Evolutionary conservation across 2,888 invertebrate genomes (phyloP).

Genomic region (Mesochorus sp.): DNA sequence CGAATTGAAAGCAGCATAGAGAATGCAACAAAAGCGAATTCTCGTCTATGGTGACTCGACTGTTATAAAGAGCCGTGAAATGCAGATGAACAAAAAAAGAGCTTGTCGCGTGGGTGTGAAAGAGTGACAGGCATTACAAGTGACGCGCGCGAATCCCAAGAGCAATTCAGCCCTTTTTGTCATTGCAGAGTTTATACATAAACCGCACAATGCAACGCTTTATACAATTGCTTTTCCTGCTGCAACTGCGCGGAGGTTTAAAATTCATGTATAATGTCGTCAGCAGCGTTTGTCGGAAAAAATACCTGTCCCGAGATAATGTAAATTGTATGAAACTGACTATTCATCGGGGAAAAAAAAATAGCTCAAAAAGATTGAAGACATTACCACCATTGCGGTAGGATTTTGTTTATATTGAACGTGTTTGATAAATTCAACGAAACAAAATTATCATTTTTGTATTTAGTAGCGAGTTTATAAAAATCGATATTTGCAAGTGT

Average conservation of each 20-base stretch:
- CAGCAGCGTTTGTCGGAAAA: not conserved
- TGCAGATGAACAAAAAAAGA: constrained; percentile 2
- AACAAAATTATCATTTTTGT: no score
- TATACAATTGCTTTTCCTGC: not conserved
- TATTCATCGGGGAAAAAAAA: no score
- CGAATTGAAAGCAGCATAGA: constrained; percentile 19
- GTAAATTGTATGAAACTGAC: not conserved
- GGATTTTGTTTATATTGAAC: no score
- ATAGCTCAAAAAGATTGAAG: no score
- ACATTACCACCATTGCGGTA: no score
- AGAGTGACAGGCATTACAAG: constrained; percentile 32
- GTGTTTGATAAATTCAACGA: no score
- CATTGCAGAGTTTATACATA: not conserved
- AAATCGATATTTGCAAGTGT: no score
- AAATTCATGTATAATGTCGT: not conserved
- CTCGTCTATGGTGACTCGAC: constrained; percentile 39
- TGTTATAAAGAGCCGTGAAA: constrained; percentile 26
- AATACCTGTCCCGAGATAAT: not conserved
- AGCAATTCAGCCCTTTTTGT: not conserved
- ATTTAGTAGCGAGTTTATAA: no score
- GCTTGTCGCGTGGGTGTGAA: not conserved
- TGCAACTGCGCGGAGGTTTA: not conserved
- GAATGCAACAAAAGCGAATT: constrained; percentile 8
- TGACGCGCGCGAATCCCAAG: constrained; percentile 6
- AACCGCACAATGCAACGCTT: not conserved